phyloP scores from a whole-genome alignment of 2,888 invertebrate species.

The Acleris laterana region DNA sequence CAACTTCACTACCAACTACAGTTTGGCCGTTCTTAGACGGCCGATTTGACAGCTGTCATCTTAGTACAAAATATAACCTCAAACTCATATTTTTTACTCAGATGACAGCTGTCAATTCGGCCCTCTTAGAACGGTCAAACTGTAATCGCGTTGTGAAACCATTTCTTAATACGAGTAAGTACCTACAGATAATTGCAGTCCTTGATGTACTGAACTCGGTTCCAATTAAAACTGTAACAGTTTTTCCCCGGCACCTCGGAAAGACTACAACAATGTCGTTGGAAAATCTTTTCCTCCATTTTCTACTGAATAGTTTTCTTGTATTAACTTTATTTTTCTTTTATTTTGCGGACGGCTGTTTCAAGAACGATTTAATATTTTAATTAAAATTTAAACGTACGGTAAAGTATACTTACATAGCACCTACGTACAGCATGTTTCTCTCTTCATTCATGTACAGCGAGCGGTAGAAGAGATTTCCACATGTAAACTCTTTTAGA shows the following conservation, averaged over 20 bases:
- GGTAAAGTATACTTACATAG: constrained; percentile 81
- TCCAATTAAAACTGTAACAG: constrained; percentile 7
- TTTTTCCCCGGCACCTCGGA: constrained; percentile 4
- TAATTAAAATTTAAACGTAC: constrained; percentile 26
- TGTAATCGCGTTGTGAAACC: not conserved
- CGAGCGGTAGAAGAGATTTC: constrained; percentile 85
- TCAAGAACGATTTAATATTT: constrained; percentile 30
- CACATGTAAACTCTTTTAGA: constrained; percentile 85
- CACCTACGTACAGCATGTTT: constrained; percentile 86
- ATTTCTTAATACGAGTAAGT: not conserved
- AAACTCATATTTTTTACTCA: too few species aligned
- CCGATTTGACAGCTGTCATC: too few species aligned
- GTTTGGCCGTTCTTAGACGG: too few species aligned
- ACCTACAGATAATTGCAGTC: not conserved
- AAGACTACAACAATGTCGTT: constrained; percentile 27
- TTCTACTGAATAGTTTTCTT: constrained; percentile 19
- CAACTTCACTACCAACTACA: too few species aligned
- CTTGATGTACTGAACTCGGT: not conserved
- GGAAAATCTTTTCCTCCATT: constrained; percentile 26
- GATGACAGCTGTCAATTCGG: too few species aligned
- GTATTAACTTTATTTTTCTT: constrained; percentile 38
- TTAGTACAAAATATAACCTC: too few species aligned
- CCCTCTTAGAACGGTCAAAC: too few species aligned
- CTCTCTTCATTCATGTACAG: constrained; percentile 84
- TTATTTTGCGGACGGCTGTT: constrained; percentile 39